phyloP scores from a whole-genome alignment of 64 coral and sea anemone species.

The Astreopora myriophthalma region DNA sequence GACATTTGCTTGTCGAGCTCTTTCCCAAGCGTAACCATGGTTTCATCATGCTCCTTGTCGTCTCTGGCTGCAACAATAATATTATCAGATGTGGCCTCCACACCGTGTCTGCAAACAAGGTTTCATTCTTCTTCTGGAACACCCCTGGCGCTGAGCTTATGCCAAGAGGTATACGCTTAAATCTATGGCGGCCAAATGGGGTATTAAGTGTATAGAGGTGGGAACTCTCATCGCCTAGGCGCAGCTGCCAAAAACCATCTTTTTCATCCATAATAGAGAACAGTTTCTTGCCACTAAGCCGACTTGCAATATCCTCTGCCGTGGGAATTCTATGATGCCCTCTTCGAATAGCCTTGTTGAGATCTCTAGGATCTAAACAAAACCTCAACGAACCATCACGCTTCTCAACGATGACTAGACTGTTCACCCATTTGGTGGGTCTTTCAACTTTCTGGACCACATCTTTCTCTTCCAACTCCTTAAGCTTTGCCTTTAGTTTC shows the following conservation, averaged over 20 bases:
- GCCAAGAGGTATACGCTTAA: slow-evolving; percentile 8
- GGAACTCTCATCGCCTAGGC: slow-evolving; percentile 43
- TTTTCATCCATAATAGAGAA: too few species aligned
- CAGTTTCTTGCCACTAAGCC: slow-evolving; percentile 45
- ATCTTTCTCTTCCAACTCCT: too few species aligned
- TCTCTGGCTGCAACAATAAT: slow-evolving; percentile 8
- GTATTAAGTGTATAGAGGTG: too few species aligned
- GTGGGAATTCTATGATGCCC: slow-evolving; percentile 35
- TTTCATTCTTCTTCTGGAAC: too few species aligned
- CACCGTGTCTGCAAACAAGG: slow-evolving; percentile 31
- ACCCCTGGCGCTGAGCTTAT: slow-evolving; percentile 22
- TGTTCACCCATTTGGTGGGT: too few species aligned
- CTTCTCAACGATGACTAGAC: slow-evolving; percentile 41
- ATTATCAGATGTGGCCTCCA: slow-evolving; percentile 56
- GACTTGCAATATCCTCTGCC: slow-evolving; percentile 50
- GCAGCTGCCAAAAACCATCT: slow-evolving; percentile 40
- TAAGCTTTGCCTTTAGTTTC: too few species aligned
- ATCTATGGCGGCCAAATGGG: slow-evolving; percentile 18
- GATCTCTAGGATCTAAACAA: slow-evolving; percentile 50
- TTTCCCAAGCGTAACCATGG: slow-evolving; percentile 39
- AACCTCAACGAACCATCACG: slow-evolving; percentile 31
- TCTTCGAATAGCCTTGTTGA: too few species aligned
- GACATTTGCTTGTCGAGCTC: too few species aligned
- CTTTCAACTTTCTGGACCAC: too few species aligned
- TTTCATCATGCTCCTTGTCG: slow-evolving; percentile 40